Evolutionary conservation across 2,888 invertebrate species (phyloP), one percentile per base, ranked within the genome.

Genomic region (Balanococcus diminutus): DNA sequence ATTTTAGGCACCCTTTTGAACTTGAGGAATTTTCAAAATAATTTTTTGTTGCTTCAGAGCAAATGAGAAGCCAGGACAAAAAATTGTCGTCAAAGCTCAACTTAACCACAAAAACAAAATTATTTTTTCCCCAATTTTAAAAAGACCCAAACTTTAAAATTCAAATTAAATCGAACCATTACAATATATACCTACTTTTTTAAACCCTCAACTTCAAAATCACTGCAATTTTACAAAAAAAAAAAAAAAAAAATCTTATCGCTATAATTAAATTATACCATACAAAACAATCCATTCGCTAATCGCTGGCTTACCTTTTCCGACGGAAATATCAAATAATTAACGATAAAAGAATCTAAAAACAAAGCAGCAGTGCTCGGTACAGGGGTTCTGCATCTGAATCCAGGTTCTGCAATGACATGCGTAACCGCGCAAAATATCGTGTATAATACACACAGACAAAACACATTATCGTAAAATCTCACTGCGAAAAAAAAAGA

Each of bases 381-480:
- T n/a, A 79, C 36, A 79, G 75, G 32, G 1, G 8, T 79, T 22
- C 75, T 79, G 36, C 75, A 36, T 36, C 75, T 36, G 28, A 79
- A 79, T 79, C 36, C 75, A 36, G 75, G 75, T 9, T 79, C 75
- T 3, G 75, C 75, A 0, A 79, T 36, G 32, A 79, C 75, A 79
- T 79, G 36, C 75, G 75, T 79, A 36, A 79, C 75, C 75, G 75
- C 32, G 75, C 75, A 79, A 36, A 79, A 79, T 32, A 79, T 79
- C 36, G 19, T 79, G 75, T 79, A 79, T 28, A 79, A 79, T n/a
- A 36, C 19, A 22, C 32, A 36, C 75, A 79, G 36, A 36, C 75
- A 79, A 79, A 79, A 79, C 36, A 79, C 36, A 79, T 79, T 79
- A 79, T 79, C 75, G 75, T 79, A 79, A 79, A 79, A 79, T 79